These are phyloP conservation scores for Coboldia fuscipes DNA, from an alignment of 1,140 invertebrate species.

Conservation along the genomic window DNA sequence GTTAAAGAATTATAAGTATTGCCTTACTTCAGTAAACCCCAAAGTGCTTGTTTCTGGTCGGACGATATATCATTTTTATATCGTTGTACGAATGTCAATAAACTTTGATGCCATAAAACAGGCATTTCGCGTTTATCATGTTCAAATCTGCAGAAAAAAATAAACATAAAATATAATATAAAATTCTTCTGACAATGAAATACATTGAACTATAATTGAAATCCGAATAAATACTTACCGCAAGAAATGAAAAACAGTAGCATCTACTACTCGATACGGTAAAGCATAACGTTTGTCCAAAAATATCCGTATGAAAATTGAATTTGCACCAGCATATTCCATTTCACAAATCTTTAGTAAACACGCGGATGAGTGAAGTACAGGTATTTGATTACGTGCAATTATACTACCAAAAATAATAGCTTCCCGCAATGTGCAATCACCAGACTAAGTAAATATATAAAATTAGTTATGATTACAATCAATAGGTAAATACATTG, in stretches of 20 bases:
- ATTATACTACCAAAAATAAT: slow-evolving; percentile 86
- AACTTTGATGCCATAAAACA: slow-evolving; percentile 90
- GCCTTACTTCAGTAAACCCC: slow-evolving; percentile 42
- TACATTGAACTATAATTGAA: background rate
- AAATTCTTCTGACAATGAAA: background rate
- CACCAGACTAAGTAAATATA: slow-evolving; percentile 65
- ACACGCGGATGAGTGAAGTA: slow-evolving; percentile 90
- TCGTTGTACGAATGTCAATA: slow-evolving; percentile 84
- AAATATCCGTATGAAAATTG: slow-evolving; percentile 84
- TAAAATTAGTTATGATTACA: no score
- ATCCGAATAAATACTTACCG: slow-evolving; percentile 31
- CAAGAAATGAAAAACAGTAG: slow-evolving; percentile 87
- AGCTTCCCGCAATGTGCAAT: slow-evolving; percentile 86
- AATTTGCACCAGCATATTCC: slow-evolving; percentile 94
- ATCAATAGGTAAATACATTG: no score
- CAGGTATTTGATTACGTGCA: slow-evolving; percentile 78
- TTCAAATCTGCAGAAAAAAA: slow-evolving; percentile 46
- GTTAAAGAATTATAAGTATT: no score
- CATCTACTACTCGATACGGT: slow-evolving; percentile 88
- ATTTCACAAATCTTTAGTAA: slow-evolving; percentile 93
- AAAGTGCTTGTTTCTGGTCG: slow-evolving; percentile 74
- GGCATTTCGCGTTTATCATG: slow-evolving; percentile 65
- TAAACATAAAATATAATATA: slow-evolving; percentile 1
- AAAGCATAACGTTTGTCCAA: slow-evolving; percentile 97
- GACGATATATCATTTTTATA: slow-evolving; percentile 89